phyloP scores from a whole-genome alignment of 2,888 invertebrate genomes.

The Seladonia tumulorum region DNA sequence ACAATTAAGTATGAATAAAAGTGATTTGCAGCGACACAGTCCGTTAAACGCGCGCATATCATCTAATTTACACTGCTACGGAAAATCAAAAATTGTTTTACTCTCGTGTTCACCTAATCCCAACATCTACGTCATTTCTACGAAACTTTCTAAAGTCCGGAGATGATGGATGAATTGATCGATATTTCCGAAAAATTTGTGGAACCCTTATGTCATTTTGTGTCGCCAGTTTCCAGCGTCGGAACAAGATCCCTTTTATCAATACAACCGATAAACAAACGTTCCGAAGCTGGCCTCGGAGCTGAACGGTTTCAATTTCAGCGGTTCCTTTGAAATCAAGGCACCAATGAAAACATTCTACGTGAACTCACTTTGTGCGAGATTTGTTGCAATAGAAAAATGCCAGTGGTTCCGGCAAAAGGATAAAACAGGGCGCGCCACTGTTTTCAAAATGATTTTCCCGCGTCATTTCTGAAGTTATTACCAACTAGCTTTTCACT shows the following conservation, averaged over 20 bases:
- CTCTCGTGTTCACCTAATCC: background rate
- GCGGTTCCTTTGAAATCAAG: background rate
- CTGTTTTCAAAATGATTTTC: background rate
- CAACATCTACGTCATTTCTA: too few species aligned
- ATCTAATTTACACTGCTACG: background rate
- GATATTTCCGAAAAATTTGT: background rate
- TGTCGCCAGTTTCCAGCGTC: background rate
- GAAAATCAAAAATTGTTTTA: background rate
- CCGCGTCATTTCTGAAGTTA: background rate
- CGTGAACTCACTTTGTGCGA: background rate
- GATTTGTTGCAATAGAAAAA: background rate
- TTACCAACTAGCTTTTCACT: background rate
- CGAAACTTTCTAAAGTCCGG: background rate
- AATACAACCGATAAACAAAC: background rate
- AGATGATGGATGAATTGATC: background rate
- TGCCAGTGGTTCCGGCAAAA: background rate
- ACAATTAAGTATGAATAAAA: conserved; percentile 1
- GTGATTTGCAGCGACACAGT: background rate
- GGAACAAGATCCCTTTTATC: background rate
- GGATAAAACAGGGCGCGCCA: background rate
- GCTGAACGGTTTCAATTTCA: background rate
- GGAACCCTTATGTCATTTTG: background rate
- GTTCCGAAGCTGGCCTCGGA: background rate
- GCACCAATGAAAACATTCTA: background rate
- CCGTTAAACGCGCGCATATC: background rate